These are phyloP conservation scores for Acrocyrtus sp. DNA, from an alignment of 2,888 invertebrate genomes.

Conservation along the genomic window DNA sequence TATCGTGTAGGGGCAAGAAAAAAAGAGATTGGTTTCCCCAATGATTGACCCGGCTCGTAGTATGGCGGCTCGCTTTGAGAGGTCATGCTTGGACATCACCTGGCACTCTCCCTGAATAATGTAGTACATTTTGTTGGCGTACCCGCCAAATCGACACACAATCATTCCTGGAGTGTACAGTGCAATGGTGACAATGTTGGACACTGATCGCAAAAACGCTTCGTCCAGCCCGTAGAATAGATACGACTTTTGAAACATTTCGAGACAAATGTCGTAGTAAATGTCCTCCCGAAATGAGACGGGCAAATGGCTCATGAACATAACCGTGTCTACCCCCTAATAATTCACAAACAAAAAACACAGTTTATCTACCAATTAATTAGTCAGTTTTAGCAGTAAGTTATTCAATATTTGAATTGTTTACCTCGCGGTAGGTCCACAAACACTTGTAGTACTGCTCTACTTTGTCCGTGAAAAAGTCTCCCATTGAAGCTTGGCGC, in stretches of 20 bases:
- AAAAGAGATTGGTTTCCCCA: slow-evolving; percentile 55
- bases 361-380: not conserved
- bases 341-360: no score
- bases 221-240: slow-evolving; percentile 49
- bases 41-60: slow-evolving; percentile 55
- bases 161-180: slow-evolving; percentile 32
- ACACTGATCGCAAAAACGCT: slow-evolving; percentile 42
- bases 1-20: slow-evolving; percentile 44
- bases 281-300: slow-evolving; percentile 49
- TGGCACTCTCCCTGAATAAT: slow-evolving; percentile 56
- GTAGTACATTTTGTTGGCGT: slow-evolving; percentile 52
- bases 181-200: slow-evolving; percentile 38
- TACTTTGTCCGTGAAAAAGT: slow-evolving; percentile 37
- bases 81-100: slow-evolving; percentile 41
- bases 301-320: slow-evolving; percentile 38
- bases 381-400: not conserved
- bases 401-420: not conserved
- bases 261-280: slow-evolving; percentile 54
- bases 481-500: slow-evolving; percentile 24
- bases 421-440: slow-evolving; percentile 54
- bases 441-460: slow-evolving; percentile 49
- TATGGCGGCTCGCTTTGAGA: slow-evolving; percentile 34
- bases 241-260: slow-evolving; percentile 54
- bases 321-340: slow-evolving; percentile 42
- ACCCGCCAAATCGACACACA: slow-evolving; percentile 31